phyloP scores from a whole-genome alignment of 1,140 invertebrate genomes.

The Trichonephila clavata region DNA sequence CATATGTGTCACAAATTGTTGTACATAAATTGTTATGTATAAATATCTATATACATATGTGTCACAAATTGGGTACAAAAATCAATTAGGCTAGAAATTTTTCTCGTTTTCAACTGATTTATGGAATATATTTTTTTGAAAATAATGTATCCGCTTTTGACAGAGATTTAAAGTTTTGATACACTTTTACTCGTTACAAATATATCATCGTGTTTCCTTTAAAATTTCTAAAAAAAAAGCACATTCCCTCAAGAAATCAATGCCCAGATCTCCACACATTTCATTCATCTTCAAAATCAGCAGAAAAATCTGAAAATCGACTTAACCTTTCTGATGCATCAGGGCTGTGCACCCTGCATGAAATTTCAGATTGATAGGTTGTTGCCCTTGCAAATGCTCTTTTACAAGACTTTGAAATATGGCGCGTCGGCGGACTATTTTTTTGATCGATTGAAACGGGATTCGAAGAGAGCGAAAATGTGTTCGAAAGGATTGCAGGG shows the following conservation, averaged over 20 bases:
- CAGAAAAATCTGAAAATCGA: conserved; percentile 32
- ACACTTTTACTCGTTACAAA: background rate
- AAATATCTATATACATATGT: no score
- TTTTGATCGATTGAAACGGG: conserved; percentile 48
- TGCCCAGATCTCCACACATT: background rate
- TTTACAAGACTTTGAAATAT: conserved; percentile 63
- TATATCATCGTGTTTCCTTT: background rate
- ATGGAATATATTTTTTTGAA: background rate
- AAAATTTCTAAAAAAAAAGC: background rate
- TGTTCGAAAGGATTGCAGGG: conserved; percentile 36
- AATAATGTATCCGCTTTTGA: background rate
- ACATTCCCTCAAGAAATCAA: background rate
- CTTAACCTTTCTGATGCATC: conserved; percentile 22
- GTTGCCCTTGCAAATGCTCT: conserved; percentile 52
- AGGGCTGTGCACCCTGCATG: conserved; percentile 5
- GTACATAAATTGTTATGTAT: no score
- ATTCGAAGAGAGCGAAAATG: conserved; percentile 58
- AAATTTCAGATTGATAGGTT: conserved; percentile 51
- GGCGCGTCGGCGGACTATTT: conserved; percentile 37
- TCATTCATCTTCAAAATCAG: conserved; percentile 33
- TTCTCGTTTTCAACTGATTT: background rate
- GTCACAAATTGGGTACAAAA: no score
- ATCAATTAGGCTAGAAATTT: background rate
- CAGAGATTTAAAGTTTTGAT: background rate
- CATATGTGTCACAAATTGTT: no score